These are phyloP conservation scores for Cichladusa arquata DNA, from an alignment of 2,113 vertebrate genomes.

Conservation along the genomic window DNA sequence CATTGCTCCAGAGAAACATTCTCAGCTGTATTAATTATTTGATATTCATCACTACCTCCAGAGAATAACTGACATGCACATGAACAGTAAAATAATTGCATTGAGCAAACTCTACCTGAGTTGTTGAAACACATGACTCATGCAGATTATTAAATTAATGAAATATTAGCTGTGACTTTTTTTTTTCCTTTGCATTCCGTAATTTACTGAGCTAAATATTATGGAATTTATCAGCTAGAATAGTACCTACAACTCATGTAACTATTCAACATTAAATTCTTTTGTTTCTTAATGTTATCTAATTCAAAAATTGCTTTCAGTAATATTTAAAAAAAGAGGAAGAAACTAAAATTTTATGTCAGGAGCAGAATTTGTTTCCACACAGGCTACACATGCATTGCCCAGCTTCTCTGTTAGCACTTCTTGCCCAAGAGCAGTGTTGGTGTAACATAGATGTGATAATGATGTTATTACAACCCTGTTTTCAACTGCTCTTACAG, in stretches of 20 bases:
- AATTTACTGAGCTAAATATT: background rate
- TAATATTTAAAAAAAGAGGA: background rate
- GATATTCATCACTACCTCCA: background rate
- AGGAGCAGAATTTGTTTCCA: background rate
- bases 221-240: background rate
- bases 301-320: background rate
- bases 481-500: background rate
- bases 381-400: background rate
- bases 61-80: background rate
- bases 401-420: background rate
- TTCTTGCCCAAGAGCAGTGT: background rate
- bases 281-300: background rate
- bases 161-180: background rate
- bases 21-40: background rate
- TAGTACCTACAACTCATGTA: background rate
- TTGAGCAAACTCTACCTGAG: background rate
- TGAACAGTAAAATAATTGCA: background rate
- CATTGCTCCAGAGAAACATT: background rate
- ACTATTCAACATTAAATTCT: background rate
- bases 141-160: background rate
- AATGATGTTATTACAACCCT: background rate
- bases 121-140: background rate
- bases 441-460: background rate
- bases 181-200: background rate
- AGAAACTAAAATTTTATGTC: background rate